phyloP scores from a whole-genome alignment of 2,888 invertebrate species.

The Ptychoptera albimana region DNA sequence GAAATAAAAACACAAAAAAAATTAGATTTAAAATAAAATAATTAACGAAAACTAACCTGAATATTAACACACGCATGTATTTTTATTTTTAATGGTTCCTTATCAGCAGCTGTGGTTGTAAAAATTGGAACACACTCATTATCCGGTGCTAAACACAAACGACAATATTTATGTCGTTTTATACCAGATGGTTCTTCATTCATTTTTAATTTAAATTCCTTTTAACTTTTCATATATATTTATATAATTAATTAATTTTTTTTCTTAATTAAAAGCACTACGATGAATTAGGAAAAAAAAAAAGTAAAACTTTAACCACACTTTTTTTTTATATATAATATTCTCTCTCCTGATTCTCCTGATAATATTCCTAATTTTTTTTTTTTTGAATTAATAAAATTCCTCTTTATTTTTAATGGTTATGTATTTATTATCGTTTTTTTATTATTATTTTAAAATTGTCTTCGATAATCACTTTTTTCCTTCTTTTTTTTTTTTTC shows the following conservation, averaged over 20 bases:
- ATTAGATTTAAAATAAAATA: no score
- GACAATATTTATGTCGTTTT: slow-evolving; percentile 28
- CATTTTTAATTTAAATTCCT: slow-evolving; percentile 9
- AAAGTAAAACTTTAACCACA: background rate
- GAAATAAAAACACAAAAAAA: no score
- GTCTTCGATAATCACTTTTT: background rate
- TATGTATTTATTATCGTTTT: no score
- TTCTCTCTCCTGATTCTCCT: no score
- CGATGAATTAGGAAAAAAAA: background rate
- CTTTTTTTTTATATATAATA: no score
- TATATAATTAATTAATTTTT: no score
- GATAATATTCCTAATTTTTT: no score
- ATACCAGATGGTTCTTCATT: slow-evolving; percentile 15
- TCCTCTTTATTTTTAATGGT: no score
- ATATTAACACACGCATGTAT: slow-evolving; percentile 30
- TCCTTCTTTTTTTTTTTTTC: background rate
- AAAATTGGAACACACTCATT: slow-evolving; percentile 31
- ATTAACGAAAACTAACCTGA: slow-evolving; percentile 24
- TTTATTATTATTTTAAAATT: no score
- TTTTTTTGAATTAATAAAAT: no score
- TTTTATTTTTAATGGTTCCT: slow-evolving; percentile 29
- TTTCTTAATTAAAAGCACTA: no score
- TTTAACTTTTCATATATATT: background rate
- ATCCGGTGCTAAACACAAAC: slow-evolving; percentile 30
- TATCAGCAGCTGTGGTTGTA: slow-evolving; percentile 31